Percentiles rank a stretch among this genome's conserved stretches.
phyloP scores from a whole-genome alignment of 37 sponge, comb jelly and placozoan genomes.

The Chondrilla cf. caribensis region DNA sequence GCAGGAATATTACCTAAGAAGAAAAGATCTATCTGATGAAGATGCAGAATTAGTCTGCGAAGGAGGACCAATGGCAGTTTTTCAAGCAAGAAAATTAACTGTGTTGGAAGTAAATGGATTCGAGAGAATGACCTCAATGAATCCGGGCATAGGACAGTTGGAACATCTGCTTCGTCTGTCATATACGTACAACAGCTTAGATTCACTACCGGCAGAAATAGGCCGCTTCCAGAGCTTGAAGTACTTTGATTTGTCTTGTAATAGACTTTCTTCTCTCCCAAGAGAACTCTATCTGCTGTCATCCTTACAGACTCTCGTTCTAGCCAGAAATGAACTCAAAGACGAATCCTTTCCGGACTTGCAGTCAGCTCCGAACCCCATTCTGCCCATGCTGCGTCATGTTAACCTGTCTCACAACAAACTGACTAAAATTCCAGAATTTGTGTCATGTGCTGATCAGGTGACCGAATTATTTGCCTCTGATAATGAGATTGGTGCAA shows the following conservation, averaged over 20 bases:
- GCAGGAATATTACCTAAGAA: background rate
- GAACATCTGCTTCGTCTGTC: slow-evolving; percentile 46
- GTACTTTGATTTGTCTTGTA: slow-evolving; percentile 69
- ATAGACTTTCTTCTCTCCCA: slow-evolving; percentile 58
- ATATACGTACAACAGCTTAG: slow-evolving; percentile 42
- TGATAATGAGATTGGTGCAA: slow-evolving; percentile 40
- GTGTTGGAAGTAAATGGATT: slow-evolving; percentile 56
- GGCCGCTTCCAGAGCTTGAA: slow-evolving; percentile 43
- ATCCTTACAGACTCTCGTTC: slow-evolving; percentile 56
- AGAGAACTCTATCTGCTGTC: slow-evolving; percentile 40
- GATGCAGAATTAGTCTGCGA: background rate
- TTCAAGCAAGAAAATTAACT: background rate
- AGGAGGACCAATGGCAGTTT: background rate
- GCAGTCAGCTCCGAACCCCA: background rate
- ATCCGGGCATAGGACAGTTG: slow-evolving; percentile 37
- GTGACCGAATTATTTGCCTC: slow-evolving; percentile 54
- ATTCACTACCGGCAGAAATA: slow-evolving; percentile 53
- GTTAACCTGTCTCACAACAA: slow-evolving; percentile 58
- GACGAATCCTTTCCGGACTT: slow-evolving; percentile 57
- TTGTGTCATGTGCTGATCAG: slow-evolving; percentile 24
- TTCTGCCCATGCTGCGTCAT: slow-evolving; percentile 59
- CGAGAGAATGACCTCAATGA: slow-evolving; percentile 22
- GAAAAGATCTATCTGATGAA: background rate
- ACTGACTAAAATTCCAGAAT: slow-evolving; percentile 48
- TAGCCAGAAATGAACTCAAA: slow-evolving; percentile 53